These are phyloP conservation scores for Ylistrum balloti DNA, from an alignment of 1,140 invertebrate genomes.

Conservation along the genomic window DNA sequence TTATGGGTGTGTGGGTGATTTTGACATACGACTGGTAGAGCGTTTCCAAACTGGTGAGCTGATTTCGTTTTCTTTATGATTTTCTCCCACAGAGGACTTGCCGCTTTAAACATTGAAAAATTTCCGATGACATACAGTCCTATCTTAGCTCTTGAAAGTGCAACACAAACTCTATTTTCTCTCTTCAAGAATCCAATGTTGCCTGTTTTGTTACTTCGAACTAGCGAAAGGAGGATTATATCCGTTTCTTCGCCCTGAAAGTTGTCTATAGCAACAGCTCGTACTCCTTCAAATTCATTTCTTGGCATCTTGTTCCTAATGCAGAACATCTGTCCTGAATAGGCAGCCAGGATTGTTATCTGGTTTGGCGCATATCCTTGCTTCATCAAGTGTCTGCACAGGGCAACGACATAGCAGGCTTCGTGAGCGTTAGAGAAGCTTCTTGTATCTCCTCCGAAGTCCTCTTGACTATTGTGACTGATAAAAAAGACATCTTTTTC, in stretches of 20 bases:
- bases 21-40: slow-evolving; percentile 80
- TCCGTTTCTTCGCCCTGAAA: slow-evolving; percentile 90
- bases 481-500: slow-evolving; percentile 81
- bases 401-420: slow-evolving; percentile 71
- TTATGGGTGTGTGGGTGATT: slow-evolving; percentile 81
- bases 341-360: slow-evolving; percentile 82
- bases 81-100: slow-evolving; percentile 81
- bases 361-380: slow-evolving; percentile 78
- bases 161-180: slow-evolving; percentile 92
- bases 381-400: slow-evolving; percentile 80
- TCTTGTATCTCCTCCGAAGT: slow-evolving; percentile 68
- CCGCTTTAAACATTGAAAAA: slow-evolving; percentile 84
- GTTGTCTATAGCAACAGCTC: slow-evolving; percentile 89
- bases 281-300: slow-evolving; percentile 71
- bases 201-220: slow-evolving; percentile 86
- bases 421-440: slow-evolving; percentile 80
- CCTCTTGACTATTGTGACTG: slow-evolving; percentile 78
- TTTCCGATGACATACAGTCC: slow-evolving; percentile 89
- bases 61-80: slow-evolving; percentile 69
- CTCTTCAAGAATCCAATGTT: slow-evolving; percentile 90
- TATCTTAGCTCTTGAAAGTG: slow-evolving; percentile 90
- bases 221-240: slow-evolving; percentile 92
- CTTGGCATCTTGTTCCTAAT: slow-evolving; percentile 77
- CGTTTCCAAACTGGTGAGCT: slow-evolving; percentile 61
- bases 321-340: slow-evolving; percentile 79